Percentiles rank a stretch among this genome's conserved stretches.
Conservation (phyloP, 2,113 vertebrate species). For the Phylloscopus trochilus region DNA sequence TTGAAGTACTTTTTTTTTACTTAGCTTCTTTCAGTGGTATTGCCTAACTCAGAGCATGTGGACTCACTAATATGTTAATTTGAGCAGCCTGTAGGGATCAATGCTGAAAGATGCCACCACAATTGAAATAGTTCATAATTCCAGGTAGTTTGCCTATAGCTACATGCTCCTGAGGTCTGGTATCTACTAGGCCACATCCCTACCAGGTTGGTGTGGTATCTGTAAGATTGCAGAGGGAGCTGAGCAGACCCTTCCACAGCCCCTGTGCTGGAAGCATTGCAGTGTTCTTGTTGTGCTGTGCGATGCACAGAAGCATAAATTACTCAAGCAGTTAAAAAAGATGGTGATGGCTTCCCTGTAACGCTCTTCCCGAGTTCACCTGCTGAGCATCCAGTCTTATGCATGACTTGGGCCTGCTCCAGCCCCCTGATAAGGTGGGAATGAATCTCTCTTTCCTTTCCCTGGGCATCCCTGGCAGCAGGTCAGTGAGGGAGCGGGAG, state of each 20-base stretch:
- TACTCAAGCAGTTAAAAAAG: background rate
- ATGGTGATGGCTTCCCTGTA: background rate
- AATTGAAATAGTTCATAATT: background rate
- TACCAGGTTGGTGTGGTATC: background rate
- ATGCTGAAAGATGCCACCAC: background rate
- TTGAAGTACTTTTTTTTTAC: background rate
- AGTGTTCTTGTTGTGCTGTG: background rate
- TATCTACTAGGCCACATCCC: background rate
- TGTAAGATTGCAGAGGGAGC: background rate
- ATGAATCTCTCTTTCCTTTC: background rate
- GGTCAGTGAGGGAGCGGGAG: constrained; percentile 79
- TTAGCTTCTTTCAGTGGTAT: background rate
- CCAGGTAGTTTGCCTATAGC: background rate
- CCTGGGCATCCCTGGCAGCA: constrained; percentile 2
- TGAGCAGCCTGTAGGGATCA: background rate
- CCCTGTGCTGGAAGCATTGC: background rate
- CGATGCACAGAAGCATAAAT: background rate
- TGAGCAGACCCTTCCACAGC: background rate
- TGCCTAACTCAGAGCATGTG: background rate
- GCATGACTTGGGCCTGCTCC: background rate
- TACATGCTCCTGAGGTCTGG: background rate
- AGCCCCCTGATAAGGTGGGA: background rate
- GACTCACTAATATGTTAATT: background rate
- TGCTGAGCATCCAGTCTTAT: background rate
- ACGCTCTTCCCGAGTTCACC: background rate